Evolutionary conservation across 2,113 vertebrate species (phyloP).

Genomic region (Rutilus rutilus): DNA sequence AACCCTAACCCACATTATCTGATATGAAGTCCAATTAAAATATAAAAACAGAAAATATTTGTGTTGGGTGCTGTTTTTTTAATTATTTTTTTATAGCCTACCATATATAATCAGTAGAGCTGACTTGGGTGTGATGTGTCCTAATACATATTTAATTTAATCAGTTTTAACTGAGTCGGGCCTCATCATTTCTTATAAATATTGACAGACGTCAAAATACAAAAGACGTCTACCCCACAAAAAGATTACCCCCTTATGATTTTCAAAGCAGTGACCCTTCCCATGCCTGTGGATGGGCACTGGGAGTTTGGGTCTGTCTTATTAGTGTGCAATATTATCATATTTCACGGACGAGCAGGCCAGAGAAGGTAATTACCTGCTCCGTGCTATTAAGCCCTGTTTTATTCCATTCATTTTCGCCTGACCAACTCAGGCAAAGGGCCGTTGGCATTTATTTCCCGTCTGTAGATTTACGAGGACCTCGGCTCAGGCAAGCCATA

Average conservation of each 20-base stretch:
- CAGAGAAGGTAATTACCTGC: conserved; percentile 60
- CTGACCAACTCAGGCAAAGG: conserved; percentile 48
- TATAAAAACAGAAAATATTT: not conserved
- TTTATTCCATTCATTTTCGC: conserved; percentile 60
- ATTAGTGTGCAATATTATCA: conserved; percentile 63
- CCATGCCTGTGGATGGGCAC: conserved; percentile 5
- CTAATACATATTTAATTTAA: not conserved
- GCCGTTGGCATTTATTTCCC: conserved; percentile 55
- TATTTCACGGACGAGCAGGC: conserved; percentile 59
- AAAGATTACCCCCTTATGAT: not conserved
- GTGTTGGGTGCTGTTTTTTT: not conserved
- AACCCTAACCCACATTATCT: too few relatives aligned
- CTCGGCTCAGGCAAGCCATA: conserved; percentile 36
- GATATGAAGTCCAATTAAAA: not conserved
- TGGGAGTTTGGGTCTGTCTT: conserved; percentile 51
- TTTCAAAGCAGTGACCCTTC: conserved; percentile 23
- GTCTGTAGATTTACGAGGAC: conserved; percentile 58
- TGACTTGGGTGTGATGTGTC: not conserved
- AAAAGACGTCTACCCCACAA: not conserved
- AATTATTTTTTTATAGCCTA: not conserved
- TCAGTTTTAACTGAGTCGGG: not conserved
- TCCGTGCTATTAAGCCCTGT: conserved; percentile 54
- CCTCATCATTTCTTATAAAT: not conserved
- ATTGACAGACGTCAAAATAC: not conserved
- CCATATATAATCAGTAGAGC: not conserved